phyloP scores from a whole-genome alignment of 2,113 vertebrate genomes.

The Lasiurus cinereus region DNA sequence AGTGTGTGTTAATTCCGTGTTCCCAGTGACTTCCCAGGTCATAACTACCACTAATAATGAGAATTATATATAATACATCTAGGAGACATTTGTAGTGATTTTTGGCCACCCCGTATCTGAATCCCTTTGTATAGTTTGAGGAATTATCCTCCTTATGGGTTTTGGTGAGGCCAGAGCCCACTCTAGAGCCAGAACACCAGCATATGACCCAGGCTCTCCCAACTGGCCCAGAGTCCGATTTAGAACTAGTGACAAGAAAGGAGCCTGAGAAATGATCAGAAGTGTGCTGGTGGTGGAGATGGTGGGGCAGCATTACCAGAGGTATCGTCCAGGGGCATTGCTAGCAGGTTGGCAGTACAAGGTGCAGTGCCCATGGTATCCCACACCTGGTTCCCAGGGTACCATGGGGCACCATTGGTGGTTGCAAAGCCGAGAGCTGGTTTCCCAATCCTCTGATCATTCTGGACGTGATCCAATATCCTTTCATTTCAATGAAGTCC shows the following conservation, averaged over 20 bases:
- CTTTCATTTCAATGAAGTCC: slow-evolving; percentile 14
- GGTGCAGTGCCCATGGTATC: background rate
- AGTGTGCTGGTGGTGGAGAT: background rate
- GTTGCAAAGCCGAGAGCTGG: background rate
- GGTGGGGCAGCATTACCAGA: background rate
- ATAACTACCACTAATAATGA: background rate
- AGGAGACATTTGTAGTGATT: background rate
- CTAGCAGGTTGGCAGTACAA: background rate
- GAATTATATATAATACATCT: background rate
- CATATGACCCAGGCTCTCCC: background rate
- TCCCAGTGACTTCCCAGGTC: background rate
- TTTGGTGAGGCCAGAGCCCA: background rate
- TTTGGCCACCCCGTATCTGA: background rate
- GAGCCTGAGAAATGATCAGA: background rate
- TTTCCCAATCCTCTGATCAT: background rate
- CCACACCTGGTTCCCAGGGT: background rate
- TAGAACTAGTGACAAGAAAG: background rate
- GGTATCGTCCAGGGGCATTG: background rate
- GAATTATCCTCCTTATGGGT: background rate
- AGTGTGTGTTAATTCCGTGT: background rate
- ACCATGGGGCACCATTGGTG: background rate
- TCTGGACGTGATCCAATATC: background rate
- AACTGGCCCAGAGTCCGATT: background rate
- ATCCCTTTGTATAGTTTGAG: background rate
- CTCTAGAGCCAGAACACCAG: background rate